Evolutionary conservation across 2,888 invertebrate species (phyloP), one percentile per base, ranked within the genome.

Genomic region (Melieria picta): DNA sequence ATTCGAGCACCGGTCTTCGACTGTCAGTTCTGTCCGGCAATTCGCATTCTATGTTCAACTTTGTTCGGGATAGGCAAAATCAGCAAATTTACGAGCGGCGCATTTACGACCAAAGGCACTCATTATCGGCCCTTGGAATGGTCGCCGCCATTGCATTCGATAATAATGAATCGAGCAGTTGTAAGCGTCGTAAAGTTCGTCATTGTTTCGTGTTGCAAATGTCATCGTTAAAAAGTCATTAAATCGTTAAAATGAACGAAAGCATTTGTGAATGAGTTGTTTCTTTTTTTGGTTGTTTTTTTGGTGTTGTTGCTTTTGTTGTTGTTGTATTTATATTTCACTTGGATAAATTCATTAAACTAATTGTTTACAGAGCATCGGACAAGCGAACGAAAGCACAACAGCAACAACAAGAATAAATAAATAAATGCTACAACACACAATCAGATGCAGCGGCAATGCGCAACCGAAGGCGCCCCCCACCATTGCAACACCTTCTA

Each of bases 191-290:
- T 11, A 11, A 11, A 52, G 11, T 52, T 52, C 52, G 13, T 52
- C 13, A 52, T 52, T 52, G 64, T 63, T 74, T 74, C 72, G 66
- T 71, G 72, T 76, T 71, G 65, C 61, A 67, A 77, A 74, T 74
- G 75, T 72, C 72, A 74, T 75, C 73, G 74, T 77, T 76, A 76
- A 75, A 77, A 77, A 64, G 73, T 74, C 74, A 75, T 76, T 76
- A 76, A 73, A 74, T 72, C 72, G 70, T 72, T 30, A 71, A 75
- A 74, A 70, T 73, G 50, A 67, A 60, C 50, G 60, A 73, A 55
- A 70, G 48, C 48, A 69, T 30, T 30, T 30, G 30, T 30, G 30
- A 30, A 30, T 30, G 30, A 30, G 30, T 30, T 30, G 30, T 30
- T 30, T 30, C 30, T 30, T 30, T 30, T 30, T 30, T 30, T 30